Base-by-base conservation (phyloP, 2,113 vertebrate genomes). In the Anthoscopus minutus region DNA sequence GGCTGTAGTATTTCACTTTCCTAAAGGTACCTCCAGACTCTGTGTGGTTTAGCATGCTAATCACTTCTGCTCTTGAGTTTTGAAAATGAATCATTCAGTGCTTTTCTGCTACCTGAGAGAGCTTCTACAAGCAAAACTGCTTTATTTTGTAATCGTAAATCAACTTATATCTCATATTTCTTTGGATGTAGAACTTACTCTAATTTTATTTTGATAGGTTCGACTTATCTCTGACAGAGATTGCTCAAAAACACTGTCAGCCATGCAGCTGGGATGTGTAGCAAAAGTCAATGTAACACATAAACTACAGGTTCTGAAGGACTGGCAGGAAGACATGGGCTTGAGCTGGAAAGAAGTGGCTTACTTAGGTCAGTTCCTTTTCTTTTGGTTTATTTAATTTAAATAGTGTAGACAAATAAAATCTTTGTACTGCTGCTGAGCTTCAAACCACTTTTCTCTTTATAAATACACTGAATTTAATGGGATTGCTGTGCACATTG, bases 271-370 rank as follows among this genome's bases (percentile, higher is more conserved):
- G 86, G 98, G 96, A 73, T 99, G 98, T 81, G 10, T 91, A 60
- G 95, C 98, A 25, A 60, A 97, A 76, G 62, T 94, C 62, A 95
- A 78, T 7, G 96, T 97, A 24, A 82, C 94, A 6, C 95, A 98
- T 85, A 98, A 98, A 31, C 94, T 98, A 27, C 50, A 94, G 0
- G 70, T 97, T 7, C 78, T 99, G 60, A 90, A 98, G 28, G 58
- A 84, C 7, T 94, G 98, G 86, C 93, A 98, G 84, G 90, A 97
- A 74, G 30, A 98, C 70, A 97, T 95, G 92, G 70, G 90, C 7
- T 94, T 99, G 70, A 94, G 83, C 58, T 99, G 99, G 99, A 99
- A 98, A 42, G 98, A 99, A 66, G 98, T 99, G 17, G 99, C 99
- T 2, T 99, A 98, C 69, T 97, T 99, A 91, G 99, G 99, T 99